These are phyloP conservation scores for Myotis brandtii DNA, from an alignment of 2,113 vertebrate species.

Conservation along the genomic window DNA sequence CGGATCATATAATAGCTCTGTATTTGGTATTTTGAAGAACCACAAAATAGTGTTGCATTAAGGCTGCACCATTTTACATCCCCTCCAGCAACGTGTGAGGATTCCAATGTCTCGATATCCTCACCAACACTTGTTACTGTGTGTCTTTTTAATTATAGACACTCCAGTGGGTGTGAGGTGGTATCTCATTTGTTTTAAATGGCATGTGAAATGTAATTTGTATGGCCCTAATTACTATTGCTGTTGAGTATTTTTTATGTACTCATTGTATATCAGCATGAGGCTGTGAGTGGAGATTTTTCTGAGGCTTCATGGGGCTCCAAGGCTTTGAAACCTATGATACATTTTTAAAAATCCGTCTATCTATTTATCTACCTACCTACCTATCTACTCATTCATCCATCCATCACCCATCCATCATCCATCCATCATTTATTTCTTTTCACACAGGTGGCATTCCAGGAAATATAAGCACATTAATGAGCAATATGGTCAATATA, in stretches of 20 bases:
- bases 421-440: neutral
- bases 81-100: neutral
- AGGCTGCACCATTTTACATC: neutral
- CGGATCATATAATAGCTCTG: neutral
- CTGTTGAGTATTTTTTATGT: neutral
- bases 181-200: neutral
- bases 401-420: neutral
- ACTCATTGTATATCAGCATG: neutral
- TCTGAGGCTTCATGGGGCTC: neutral
- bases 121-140: neutral
- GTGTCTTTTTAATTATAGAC: neutral
- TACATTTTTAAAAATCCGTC: neutral
- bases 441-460: neutral
- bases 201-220: neutral
- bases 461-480: neutral
- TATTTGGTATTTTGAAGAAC: neutral
- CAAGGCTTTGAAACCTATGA: neutral
- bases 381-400: neutral
- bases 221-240: neutral
- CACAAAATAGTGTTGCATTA: neutral
- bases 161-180: neutral
- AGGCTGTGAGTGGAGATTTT: neutral
- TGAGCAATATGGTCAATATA: neutral
- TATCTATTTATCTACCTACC: neutral
- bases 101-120: neutral